Evolutionary conservation across 1,140 invertebrate genomes (phyloP).

Genomic region (Mamestra configurata): DNA sequence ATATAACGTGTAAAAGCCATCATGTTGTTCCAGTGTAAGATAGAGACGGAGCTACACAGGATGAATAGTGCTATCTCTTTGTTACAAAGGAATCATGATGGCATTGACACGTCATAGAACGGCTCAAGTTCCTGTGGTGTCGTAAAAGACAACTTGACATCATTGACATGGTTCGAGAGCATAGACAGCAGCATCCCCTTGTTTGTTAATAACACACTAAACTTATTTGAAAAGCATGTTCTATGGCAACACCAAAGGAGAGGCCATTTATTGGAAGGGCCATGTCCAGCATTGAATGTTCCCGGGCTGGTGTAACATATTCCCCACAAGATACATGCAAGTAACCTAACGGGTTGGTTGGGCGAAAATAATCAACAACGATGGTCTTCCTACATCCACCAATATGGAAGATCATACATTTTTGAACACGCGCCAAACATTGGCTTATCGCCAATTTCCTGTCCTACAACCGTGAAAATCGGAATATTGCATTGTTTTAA

Average conservation of each 20-base stretch:
- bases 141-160: background rate
- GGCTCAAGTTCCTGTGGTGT: background rate
- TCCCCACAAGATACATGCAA: background rate
- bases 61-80: too few relatives aligned
- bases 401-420: slow-evolving; percentile 19
- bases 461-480: slow-evolving; percentile 19
- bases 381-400: slow-evolving; percentile 17
- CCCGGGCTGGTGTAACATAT: background rate
- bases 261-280: background rate
- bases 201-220: too few relatives aligned
- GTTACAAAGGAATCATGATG: too few relatives aligned
- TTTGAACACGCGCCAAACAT: slow-evolving; percentile 41
- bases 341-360: background rate
- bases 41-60: too few relatives aligned
- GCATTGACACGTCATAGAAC: too few relatives aligned
- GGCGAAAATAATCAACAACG: background rate
- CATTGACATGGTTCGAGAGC: background rate
- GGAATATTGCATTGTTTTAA: slow-evolving; percentile 32
- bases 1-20: background rate
- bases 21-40: too few relatives aligned
- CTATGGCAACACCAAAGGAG: background rate
- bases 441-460: slow-evolving; percentile 50
- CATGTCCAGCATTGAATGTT: too few relatives aligned
- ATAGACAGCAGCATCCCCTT: too few relatives aligned
- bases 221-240: too few relatives aligned